Base-by-base conservation (phyloP, 2,888 invertebrate species). In the Aproaerema taeniolella region DNA sequence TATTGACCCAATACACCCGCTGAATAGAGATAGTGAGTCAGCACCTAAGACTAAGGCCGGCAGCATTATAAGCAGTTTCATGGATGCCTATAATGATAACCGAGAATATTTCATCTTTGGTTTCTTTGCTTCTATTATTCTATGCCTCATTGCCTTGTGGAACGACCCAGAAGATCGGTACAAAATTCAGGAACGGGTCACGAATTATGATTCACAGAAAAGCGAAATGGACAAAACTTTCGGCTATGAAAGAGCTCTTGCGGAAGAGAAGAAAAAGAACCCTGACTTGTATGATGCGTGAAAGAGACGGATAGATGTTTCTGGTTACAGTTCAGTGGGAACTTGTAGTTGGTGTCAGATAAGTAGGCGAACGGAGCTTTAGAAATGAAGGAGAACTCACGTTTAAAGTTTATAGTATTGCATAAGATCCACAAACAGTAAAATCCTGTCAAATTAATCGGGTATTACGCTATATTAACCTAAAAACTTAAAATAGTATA, bases 281-380 rank as follows among this genome's bases (percentile, higher is more conserved):
- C 82, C 82, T 3, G 62, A 80, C 3, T 56, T 83, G 48, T 81
- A 78, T 64, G 77, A 83, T 1, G 82, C 66, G 30, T 80, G 55
- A 64, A 35, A 15, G 35, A 35, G 15, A 35, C 11, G 24, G 14
- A 33, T 2, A 10, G 20, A 20, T 6, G 5, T 20, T 20, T 20
- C 20, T n/a, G n/a, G n/a, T n/a, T n/a, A n/a, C n/a, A n/a, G n/a
- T n/a, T n/a, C n/a, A n/a, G n/a, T n/a, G n/a, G n/a, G n/a, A n/a
- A n/a, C n/a, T n/a, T n/a, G n/a, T n/a, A n/a, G n/a, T n/a, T n/a
- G n/a, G n/a, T n/a, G n/a, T n/a, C n/a, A n/a, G n/a, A n/a, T n/a
- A n/a, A n/a, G n/a, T n/a, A n/a, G n/a, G n/a, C n/a, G n/a, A n/a
- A n/a, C n/a, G n/a, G n/a, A n/a, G n/a, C n/a, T n/a, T n/a, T n/a